These are phyloP conservation scores for Oryzias curvinotus DNA, from an alignment of 2,113 vertebrate genomes.

Conservation along the genomic window DNA sequence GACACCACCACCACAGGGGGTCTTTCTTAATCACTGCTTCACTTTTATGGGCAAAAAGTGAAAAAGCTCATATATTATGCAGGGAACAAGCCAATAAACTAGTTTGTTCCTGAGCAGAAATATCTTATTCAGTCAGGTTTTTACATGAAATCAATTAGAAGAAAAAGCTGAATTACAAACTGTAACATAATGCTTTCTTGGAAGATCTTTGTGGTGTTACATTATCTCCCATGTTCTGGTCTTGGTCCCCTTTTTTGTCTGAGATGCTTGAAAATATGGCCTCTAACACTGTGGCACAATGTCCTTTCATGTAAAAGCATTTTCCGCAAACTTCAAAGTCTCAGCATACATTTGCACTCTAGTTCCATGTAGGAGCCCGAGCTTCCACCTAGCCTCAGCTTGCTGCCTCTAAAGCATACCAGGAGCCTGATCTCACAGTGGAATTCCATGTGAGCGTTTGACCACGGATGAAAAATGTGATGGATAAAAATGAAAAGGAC, in stretches of 20 bases:
- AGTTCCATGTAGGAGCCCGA: not conserved
- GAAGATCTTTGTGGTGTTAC: too few relatives aligned
- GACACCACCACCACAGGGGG: too few relatives aligned
- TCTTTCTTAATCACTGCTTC: too few relatives aligned
- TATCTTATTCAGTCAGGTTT: too few relatives aligned
- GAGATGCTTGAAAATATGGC: constrained; percentile 33
- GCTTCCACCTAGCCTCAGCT: constrained; percentile 6
- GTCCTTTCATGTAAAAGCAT: not conserved
- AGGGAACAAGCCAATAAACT: too few relatives aligned
- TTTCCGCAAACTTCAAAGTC: not conserved
- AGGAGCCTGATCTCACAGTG: constrained; percentile 1
- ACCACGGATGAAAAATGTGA: constrained; percentile 31
- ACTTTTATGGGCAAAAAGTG: too few relatives aligned
- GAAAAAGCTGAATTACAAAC: not conserved
- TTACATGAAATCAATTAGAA: not conserved
- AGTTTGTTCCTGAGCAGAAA: too few relatives aligned
- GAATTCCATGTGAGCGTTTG: constrained; percentile 21
- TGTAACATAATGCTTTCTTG: not conserved
- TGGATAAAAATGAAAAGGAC: constrained; percentile 22
- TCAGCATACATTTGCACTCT: constrained; percentile 2
- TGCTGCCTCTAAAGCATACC: constrained; percentile 2
- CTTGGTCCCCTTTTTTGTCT: not conserved
- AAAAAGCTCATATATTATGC: too few relatives aligned
- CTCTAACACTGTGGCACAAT: not conserved
- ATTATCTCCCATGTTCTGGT: not conserved